Conservation (phyloP, 2,888 invertebrate genomes). For the Furcula furcula region DNA sequence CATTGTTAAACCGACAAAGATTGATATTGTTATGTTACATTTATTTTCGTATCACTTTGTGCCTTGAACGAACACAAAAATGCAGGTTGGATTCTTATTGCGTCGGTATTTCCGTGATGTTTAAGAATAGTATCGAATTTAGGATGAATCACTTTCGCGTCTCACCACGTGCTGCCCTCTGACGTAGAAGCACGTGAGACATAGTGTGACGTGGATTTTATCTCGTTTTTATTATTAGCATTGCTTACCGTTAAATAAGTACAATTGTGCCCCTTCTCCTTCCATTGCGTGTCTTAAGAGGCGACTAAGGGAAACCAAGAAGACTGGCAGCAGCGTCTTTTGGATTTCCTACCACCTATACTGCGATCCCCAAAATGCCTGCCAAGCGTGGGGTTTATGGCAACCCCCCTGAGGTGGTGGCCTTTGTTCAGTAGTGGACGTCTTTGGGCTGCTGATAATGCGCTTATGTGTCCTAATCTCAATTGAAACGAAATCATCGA, state of each 20-base stretch:
- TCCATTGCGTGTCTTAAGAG: too few species aligned
- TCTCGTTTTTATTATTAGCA: conserved; percentile 23
- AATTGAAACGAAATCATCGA: conserved; percentile 15
- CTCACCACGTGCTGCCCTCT: conserved; percentile 29
- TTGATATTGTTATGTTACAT: not conserved
- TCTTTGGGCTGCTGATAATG: too few species aligned
- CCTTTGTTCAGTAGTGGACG: too few species aligned
- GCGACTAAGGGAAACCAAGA: too few species aligned
- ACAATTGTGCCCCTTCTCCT: too few species aligned
- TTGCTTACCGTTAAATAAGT: too few species aligned
- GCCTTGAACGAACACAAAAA: not conserved
- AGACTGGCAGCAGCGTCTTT: too few species aligned
- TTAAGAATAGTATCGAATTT: conserved; percentile 22
- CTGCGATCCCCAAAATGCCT: too few species aligned
- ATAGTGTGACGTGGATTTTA: conserved; percentile 31
- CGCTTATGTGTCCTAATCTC: conserved; percentile 11
- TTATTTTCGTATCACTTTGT: not conserved
- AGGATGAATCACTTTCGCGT: conserved; percentile 27
- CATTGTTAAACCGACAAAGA: not conserved
- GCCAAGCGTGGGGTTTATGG: too few species aligned
- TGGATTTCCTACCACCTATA: too few species aligned
- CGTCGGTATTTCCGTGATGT: conserved; percentile 10
- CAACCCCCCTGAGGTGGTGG: too few species aligned
- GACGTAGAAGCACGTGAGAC: conserved; percentile 29
- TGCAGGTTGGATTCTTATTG: conserved; percentile 5